phyloP scores from a whole-genome alignment of 2,113 vertebrate species.

The Chaetorhynchus papuensis region DNA sequence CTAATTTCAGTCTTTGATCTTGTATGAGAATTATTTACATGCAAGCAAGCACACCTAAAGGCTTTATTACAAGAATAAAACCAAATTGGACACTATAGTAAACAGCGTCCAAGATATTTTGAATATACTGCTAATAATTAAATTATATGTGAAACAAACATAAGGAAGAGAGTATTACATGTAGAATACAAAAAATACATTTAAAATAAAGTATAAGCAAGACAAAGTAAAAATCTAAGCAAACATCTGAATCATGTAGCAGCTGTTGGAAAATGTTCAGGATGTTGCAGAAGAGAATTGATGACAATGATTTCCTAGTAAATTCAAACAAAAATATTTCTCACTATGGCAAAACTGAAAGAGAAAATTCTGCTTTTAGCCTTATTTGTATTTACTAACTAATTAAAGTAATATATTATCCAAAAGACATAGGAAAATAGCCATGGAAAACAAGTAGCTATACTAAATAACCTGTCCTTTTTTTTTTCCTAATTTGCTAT shows the following conservation, averaged over 20 bases:
- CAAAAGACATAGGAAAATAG: neutral
- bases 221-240: neutral
- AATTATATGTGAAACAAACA: neutral
- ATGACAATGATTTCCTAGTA: neutral
- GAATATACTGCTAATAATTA: neutral
- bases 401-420: neutral
- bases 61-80: neutral
- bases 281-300: neutral
- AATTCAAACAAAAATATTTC: neutral
- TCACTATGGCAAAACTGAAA: neutral
- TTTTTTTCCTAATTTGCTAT: neutral
- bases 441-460: neutral
- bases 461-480: neutral
- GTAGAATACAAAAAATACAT: neutral
- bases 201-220: neutral
- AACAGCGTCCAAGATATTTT: neutral
- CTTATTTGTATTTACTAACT: neutral
- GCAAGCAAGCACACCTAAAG: neutral
- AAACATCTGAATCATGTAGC: neutral
- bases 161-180: neutral
- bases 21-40: neutral
- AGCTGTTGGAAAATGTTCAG: neutral
- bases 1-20: neutral
- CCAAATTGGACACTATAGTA: neutral
- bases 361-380: neutral